These are phyloP conservation scores for Corvus cornix DNA, from an alignment of 2,113 vertebrate species.

Conservation along the genomic window DNA sequence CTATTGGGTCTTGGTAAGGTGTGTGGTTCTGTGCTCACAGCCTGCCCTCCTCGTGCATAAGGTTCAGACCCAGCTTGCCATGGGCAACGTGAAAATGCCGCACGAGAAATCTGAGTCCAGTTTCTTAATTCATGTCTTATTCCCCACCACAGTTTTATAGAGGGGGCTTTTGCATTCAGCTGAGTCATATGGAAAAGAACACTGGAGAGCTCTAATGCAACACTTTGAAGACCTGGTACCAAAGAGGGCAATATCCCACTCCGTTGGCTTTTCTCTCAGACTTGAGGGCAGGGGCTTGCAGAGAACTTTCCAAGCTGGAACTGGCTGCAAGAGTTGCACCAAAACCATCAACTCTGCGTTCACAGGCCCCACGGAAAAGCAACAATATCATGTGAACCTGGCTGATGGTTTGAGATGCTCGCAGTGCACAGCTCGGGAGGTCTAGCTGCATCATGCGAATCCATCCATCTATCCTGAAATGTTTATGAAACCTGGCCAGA, in stretches of 20 bases:
- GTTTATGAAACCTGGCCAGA: background rate
- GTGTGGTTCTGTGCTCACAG: fast-evolving
- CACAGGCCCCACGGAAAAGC: background rate
- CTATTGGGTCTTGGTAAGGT: fast-evolving
- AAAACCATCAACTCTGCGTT: background rate
- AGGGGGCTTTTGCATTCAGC: background rate
- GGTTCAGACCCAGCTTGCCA: background rate
- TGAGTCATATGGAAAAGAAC: background rate
- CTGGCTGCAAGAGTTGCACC: background rate
- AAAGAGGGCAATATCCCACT: background rate
- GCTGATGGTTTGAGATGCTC: background rate
- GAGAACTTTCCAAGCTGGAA: background rate
- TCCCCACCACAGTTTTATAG: background rate
- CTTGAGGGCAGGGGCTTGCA: background rate
- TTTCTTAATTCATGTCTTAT: background rate
- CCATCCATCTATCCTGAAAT: background rate
- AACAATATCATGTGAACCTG: fast-evolving
- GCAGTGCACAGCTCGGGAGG: fast-evolving
- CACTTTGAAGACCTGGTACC: background rate
- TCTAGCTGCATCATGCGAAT: background rate
- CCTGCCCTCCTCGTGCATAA: background rate
- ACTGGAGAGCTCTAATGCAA: background rate
- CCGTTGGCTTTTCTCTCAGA: background rate
- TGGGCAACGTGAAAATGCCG: background rate
- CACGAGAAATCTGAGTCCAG: fast-evolving